Evolutionary conservation across 2,113 vertebrate species (phyloP), one percentile per base, ranked within the genome.

Genomic region (Colinus virginianus): DNA sequence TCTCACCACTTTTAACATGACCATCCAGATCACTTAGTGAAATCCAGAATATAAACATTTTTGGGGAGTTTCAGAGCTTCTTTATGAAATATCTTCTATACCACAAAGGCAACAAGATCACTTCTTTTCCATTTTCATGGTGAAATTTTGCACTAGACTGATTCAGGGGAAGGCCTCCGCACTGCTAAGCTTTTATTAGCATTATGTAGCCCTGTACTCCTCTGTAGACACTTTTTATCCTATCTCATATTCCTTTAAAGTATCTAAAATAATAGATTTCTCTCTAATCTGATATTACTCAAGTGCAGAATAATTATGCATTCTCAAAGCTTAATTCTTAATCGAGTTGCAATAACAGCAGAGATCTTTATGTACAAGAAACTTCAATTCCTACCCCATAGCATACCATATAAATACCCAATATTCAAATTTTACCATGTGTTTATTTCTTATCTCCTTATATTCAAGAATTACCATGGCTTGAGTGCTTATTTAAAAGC

Each of bases 201-300:
- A 53, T 30, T 11, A 38, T 3, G 3, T 8, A 2, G 18, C 64
- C 3, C n/a, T 2, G 0, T 63, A 26, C 13, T 74, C 21, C 16
- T 51, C 4, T 49, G 26, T 26, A 64, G 40, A 43, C 3, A 10
- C 30, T 2, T 53, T 90, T 22, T 69, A 38, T 19, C 8, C 72
- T 28, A 8, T 61, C 6, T 62, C 63, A 62, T 83, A n/a, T n/a
- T 48, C 6, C 42, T 78, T 88, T 28, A 71, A 80, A 82, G 62
- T 42, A 21, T 42, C 30, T 61, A 40, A 62, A 90, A 59, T 32
- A 80, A 34, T 0, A n/a, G 14, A 23, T 5, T 84, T 32, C 28
- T 67, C 13, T 77, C 28, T 69, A 79, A 87, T 68, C 8, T 84
- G 32, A 36, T 62, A 30, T 64, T 53, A 59, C 71, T 84, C 20